phyloP scores from a whole-genome alignment of 2,888 invertebrate species.

The Drosophila siamana region DNA sequence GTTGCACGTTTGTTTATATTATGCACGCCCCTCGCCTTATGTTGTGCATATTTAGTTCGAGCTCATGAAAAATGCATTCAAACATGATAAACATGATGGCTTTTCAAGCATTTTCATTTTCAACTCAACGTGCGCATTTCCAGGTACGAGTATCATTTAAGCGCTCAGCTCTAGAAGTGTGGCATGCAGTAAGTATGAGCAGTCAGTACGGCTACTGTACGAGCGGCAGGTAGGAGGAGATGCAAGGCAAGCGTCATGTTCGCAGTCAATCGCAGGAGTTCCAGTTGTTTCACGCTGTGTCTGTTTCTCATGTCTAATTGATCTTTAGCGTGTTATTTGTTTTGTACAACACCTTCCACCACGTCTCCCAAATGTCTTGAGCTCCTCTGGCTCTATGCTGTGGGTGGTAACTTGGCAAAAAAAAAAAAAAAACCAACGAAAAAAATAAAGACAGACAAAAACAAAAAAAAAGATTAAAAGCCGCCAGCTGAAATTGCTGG shows the following conservation, averaged over 20 bases:
- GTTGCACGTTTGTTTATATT: conserved; percentile 23
- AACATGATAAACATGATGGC: conserved; percentile 40
- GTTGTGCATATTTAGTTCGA: conserved; percentile 45
- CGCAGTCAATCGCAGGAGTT: conserved; percentile 50
- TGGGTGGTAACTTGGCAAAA: conserved; percentile 59
- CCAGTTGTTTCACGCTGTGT: conserved; percentile 54
- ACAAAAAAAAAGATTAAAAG: conserved; percentile 60
- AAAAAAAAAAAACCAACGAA: too few species aligned
- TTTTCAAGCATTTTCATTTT: conserved; percentile 31
- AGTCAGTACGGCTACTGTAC: conserved; percentile 28
- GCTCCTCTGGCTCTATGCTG: conserved; percentile 28
- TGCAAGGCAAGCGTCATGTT: conserved; percentile 44
- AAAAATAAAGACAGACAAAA: conserved; percentile 9
- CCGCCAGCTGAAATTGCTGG: conserved; percentile 72
- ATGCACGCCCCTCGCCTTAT: conserved; percentile 38
- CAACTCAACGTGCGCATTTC: conserved; percentile 15
- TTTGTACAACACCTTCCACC: conserved; percentile 63
- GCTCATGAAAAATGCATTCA: conserved; percentile 56
- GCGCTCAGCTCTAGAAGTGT: conserved; percentile 17
- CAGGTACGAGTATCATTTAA: conserved; percentile 15
- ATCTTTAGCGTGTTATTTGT: conserved; percentile 69
- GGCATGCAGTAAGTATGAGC: conserved; percentile 11
- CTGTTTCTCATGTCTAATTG: conserved; percentile 66
- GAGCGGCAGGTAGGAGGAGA: conserved; percentile 5
- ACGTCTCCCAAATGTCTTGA: conserved; percentile 35